These are phyloP conservation scores for Macrobrachium nipponense DNA, from an alignment of 1,140 invertebrate genomes.

Conservation along the genomic window DNA sequence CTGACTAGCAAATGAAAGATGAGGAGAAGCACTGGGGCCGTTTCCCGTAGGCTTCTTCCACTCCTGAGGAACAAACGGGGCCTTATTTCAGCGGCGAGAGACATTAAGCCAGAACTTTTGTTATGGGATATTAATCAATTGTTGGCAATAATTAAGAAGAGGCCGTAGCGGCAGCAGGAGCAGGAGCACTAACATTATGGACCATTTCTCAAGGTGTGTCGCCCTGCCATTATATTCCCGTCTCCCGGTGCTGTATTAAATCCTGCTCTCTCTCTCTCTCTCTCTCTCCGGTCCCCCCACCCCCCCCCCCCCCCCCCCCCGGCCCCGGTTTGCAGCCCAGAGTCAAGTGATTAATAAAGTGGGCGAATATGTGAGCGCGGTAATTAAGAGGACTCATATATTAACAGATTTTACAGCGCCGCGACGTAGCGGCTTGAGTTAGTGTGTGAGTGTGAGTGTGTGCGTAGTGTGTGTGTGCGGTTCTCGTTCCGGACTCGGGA, in stretches of 20 bases:
- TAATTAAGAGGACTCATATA: constrained; percentile 30
- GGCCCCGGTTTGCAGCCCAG: neutral
- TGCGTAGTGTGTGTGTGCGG: no score
- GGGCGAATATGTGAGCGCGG: constrained; percentile 31
- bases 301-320: no score
- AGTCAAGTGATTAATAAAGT: constrained; percentile 34
- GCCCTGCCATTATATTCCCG: constrained; percentile 9
- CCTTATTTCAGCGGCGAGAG: no score
- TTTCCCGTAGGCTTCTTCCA: no score
- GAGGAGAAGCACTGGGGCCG: no score
- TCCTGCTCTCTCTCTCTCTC: constrained; percentile 10
- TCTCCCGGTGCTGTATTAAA: constrained; percentile 18
- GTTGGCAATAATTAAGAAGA: constrained; percentile 2
- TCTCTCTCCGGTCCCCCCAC: neutral
- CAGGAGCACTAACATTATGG: neutral
- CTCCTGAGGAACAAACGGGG: no score
- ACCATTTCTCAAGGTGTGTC: constrained; percentile 41
- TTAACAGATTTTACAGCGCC: neutral
- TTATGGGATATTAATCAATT: neutral
- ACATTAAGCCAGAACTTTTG: no score
- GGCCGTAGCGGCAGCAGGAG: neutral
- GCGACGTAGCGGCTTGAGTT: neutral
- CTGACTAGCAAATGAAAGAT: no score
- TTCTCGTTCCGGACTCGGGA: no score
- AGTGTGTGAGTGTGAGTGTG: neutral